Base-by-base conservation (phyloP, 2,113 vertebrate genomes). In the Pelecanoides urinatrix region DNA sequence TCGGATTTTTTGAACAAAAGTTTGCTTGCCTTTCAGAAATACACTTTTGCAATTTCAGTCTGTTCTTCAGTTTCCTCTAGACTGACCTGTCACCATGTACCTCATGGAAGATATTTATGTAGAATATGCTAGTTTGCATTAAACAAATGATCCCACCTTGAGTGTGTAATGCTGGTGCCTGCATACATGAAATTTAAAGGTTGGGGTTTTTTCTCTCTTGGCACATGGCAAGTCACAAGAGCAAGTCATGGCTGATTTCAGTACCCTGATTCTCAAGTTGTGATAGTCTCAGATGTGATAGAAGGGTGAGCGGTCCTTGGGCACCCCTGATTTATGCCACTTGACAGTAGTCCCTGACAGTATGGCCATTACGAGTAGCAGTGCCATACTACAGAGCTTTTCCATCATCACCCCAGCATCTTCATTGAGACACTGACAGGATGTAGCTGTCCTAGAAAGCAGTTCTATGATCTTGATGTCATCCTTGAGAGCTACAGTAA, bases 331-430 rank as follows among this genome's bases (percentile, higher is more conserved):
- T 22, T 52, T 17, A 10, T 56, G 47, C 25, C 8, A 2, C 8
- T 50, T 72, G 23, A 20, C 27, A 22, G 8, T 42, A 12, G 13
- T 25, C 38, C 36, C 10, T 85, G 34, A 11, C 36, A 25, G 13
- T 32, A 16, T 12, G 32, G 47, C 30, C 5, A 1, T 26, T 50
- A 11, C 0, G 3, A 55, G 52, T 27, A 56, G 34, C 4, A 6
- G 19, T 55, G 30, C 52, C 50, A 11, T 16, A 25, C 9, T 16
- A 6, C 6, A 45, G 74, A 66, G 62, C 34, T 70, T 53, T 56
- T 27, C 53, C 14, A 9, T n/a, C 1, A 1, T 66, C 27, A 49
- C 10, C 30, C 8, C 12, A 21, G 8, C 2, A 0, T 50, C 73
- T 59, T 59, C 17, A 9, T 3, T 29, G 17, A 59, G 59, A 38